Percentiles rank a stretch among this genome's conserved stretches.
Conservation (phyloP, 2,888 invertebrate species). For the Eupithecia pulchellata region DNA sequence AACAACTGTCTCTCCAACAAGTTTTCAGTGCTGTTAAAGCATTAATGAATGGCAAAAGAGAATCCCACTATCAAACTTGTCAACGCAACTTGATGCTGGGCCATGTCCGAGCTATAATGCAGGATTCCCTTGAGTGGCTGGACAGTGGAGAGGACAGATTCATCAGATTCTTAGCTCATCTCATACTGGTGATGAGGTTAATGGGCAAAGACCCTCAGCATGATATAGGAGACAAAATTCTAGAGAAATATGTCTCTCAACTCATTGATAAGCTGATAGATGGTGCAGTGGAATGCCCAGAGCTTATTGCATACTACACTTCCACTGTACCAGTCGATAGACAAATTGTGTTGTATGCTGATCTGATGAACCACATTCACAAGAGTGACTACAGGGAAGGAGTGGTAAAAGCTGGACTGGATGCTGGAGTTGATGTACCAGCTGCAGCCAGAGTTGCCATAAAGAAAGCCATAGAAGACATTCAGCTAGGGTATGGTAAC, state of each 20-base stretch:
- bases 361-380: conserved; percentile 88
- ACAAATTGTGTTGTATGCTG: conserved; percentile 87
- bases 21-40: conserved; percentile 77
- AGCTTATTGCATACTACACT: conserved; percentile 93
- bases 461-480: conserved; percentile 87
- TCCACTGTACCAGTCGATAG: conserved; percentile 88
- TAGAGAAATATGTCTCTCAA: conserved; percentile 90
- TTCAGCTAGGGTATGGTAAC: conserved; percentile 78
- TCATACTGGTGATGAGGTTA: conserved; percentile 92
- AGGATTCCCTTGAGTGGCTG: conserved; percentile 88
- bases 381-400: conserved; percentile 87
- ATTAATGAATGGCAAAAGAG: conserved; percentile 84
- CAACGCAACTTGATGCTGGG: conserved; percentile 95
- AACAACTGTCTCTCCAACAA: conserved; percentile 74
- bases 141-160: conserved; percentile 84
- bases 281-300: conserved; percentile 88
- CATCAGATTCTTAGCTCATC: conserved; percentile 93
- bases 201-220: conserved; percentile 90
- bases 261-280: conserved; percentile 86
- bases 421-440: conserved; percentile 92
- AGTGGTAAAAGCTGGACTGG: conserved; percentile 89
- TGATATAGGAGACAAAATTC: conserved; percentile 89
- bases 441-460: conserved; percentile 94
- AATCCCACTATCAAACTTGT: conserved; percentile 89
- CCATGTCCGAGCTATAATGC: conserved; percentile 90